These are phyloP conservation scores for Leptoclinus maculatus DNA, from an alignment of 2,797 vertebrate species.

Conservation along the genomic window DNA sequence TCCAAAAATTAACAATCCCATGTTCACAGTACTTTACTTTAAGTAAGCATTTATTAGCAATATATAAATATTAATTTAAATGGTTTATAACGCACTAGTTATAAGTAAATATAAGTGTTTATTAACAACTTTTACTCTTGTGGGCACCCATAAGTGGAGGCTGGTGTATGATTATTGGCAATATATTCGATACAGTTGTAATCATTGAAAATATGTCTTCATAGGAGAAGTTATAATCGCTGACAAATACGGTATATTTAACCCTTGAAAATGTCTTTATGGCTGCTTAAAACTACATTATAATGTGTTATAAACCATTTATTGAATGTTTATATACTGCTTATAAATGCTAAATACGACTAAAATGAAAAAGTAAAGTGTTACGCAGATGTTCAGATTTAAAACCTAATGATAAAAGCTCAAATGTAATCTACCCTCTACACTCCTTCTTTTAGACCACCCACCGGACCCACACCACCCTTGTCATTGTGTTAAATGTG, in stretches of 20 bases:
- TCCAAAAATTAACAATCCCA: not conserved
- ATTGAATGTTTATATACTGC: not conserved
- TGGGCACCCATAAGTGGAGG: not conserved
- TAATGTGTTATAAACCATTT: not conserved
- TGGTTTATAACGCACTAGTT: not conserved
- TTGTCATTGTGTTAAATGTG: constrained; percentile 52
- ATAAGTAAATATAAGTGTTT: not conserved
- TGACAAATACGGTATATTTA: not conserved
- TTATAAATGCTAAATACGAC: not conserved
- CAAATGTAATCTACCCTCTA: constrained; percentile 39
- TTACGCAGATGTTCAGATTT: not conserved
- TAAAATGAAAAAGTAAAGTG: not conserved
- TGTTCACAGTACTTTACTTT: not conserved
- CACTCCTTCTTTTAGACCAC: not conserved
- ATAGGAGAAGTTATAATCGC: not conserved
- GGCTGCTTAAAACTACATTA: not conserved
- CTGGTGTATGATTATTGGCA: not conserved
- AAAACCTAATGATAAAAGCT: constrained; percentile 23
- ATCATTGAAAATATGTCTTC: not conserved
- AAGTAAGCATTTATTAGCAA: not conserved
- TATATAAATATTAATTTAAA: not conserved
- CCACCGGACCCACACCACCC: not conserved
- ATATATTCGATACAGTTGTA: not conserved
- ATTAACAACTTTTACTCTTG: not conserved
- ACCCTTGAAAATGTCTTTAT: not conserved